Evolutionary conservation across 2,797 vertebrate genomes (phyloP).

Genomic region (Gobionotothen gibberifrons): DNA sequence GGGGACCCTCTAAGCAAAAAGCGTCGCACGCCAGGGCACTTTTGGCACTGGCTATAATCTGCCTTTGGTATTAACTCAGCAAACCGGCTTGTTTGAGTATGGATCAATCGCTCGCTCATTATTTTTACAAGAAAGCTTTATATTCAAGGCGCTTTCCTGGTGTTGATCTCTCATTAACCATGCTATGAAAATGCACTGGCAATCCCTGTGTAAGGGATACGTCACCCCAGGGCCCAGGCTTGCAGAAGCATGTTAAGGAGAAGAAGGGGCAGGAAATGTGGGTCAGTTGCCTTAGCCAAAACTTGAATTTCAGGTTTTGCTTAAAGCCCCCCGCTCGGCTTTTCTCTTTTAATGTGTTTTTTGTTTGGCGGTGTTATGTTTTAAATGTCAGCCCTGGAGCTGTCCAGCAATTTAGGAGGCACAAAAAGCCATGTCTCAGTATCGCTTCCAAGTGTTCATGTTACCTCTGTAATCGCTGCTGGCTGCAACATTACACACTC

Average conservation of each 20-base stretch:
- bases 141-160: slow-evolving; percentile 81
- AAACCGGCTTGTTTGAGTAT: slow-evolving; percentile 88
- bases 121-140: slow-evolving; percentile 88
- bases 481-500: slow-evolving; percentile 79
- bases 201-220: slow-evolving; percentile 84
- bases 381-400: slow-evolving; percentile 85
- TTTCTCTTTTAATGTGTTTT: slow-evolving; percentile 83
- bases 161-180: slow-evolving; percentile 89
- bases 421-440: slow-evolving; percentile 77
- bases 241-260: slow-evolving; percentile 82
- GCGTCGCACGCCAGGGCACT: slow-evolving; percentile 84
- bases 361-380: slow-evolving; percentile 83
- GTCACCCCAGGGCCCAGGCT: slow-evolving; percentile 79
- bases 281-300: slow-evolving; percentile 85
- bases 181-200: slow-evolving; percentile 86
- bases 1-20: slow-evolving; percentile 82
- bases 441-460: slow-evolving; percentile 80
- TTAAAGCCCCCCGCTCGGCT: slow-evolving; percentile 76
- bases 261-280: slow-evolving; percentile 84
- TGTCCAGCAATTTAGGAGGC: slow-evolving; percentile 80
- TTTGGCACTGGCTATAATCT: slow-evolving; percentile 88
- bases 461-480: slow-evolving; percentile 79
- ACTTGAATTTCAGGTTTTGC: slow-evolving; percentile 85
- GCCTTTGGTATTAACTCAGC: slow-evolving; percentile 88
- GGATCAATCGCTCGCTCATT: slow-evolving; percentile 88